phyloP scores from a whole-genome alignment of 2,113 vertebrate genomes.

The Micromys minutus region DNA sequence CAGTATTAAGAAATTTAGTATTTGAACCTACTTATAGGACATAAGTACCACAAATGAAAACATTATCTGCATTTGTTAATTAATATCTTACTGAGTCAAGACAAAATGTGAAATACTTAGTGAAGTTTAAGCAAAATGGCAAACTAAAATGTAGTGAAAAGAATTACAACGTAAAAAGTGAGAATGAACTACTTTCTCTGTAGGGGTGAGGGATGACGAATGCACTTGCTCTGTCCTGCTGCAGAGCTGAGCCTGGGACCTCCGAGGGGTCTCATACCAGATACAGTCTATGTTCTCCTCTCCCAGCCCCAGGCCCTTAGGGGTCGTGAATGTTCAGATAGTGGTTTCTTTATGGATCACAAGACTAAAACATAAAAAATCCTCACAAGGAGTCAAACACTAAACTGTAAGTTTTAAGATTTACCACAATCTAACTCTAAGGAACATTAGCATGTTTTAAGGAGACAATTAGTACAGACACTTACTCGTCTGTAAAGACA shows the following conservation, averaged over 20 bases:
- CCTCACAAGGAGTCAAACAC: neutral
- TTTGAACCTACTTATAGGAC: neutral
- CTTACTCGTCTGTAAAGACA: neutral
- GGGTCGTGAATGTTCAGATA: neutral
- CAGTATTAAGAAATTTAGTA: neutral
- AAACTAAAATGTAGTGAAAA: neutral
- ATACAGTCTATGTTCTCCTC: too few relatives aligned
- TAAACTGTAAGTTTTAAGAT: conserved; percentile 26
- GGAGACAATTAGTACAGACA: neutral
- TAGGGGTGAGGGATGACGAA: neutral
- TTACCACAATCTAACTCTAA: neutral
- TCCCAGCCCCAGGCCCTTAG: neutral
- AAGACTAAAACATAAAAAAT: neutral
- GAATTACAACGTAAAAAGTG: neutral
- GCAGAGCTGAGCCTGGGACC: neutral
- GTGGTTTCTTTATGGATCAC: neutral
- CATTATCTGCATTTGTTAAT: neutral
- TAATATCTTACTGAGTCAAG: neutral
- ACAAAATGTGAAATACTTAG: neutral
- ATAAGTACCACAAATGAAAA: neutral
- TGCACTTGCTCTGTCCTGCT: neutral
- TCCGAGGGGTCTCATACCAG: neutral
- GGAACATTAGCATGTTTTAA: neutral
- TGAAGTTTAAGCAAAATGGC: neutral
- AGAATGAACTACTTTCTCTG: neutral